A percentile compares a stretch with the other conserved stretches of the same genome.
Evolutionary conservation across 2,888 invertebrate genomes (phyloP).

Genomic region (Thecocarcelia acutangulata): DNA sequence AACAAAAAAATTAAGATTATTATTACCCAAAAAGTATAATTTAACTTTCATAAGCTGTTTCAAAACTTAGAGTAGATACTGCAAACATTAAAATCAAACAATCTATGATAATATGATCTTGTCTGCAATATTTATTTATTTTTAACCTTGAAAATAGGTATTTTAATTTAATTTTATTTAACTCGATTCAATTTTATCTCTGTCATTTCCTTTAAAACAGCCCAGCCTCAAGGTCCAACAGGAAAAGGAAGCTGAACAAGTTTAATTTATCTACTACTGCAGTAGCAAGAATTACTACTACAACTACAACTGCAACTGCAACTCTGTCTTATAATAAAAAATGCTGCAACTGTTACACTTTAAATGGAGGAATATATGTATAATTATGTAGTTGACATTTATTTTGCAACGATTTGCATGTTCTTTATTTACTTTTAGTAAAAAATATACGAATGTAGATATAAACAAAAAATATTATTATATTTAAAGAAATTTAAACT

Average conservation of each 20-base stretch:
- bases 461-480: constrained; percentile 9
- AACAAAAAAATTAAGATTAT: no score
- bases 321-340: background rate
- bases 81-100: no score
- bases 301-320: background rate
- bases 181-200: constrained; percentile 7
- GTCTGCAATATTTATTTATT: background rate
- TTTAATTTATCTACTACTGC: constrained; percentile 47
- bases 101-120: background rate
- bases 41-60: no score
- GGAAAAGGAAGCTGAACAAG: constrained; percentile 74
- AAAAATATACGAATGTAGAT: constrained; percentile 4
- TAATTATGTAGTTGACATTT: constrained; percentile 10
- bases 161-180: no score
- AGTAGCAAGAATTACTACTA: constrained; percentile 8
- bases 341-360: constrained; percentile 33
- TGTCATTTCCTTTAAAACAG: constrained; percentile 62
- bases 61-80: no score
- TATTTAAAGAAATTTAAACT: constrained; percentile 13
- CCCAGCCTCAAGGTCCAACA: constrained; percentile 77
- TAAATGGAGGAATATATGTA: background rate
- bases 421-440: constrained; percentile 63
- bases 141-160: background rate
- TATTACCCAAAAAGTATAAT: no score
- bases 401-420: constrained; percentile 59